Base-by-base conservation (phyloP, 2,797 vertebrate species). In the Melanogrammus aeglefinus region DNA sequence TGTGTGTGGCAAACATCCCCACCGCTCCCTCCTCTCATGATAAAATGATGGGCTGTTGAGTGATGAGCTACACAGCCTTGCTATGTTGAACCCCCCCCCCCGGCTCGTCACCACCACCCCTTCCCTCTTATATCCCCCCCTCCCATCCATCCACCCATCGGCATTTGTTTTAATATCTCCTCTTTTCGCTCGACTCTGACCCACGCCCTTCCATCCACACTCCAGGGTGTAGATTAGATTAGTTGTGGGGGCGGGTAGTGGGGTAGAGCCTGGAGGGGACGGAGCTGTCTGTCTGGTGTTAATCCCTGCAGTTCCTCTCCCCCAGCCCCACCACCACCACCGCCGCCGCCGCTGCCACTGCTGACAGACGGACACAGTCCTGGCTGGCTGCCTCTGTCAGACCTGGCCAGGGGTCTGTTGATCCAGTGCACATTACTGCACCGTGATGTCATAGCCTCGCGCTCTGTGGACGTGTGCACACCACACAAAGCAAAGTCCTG, bases 231-330 rank as follows among this genome's bases (percentile, higher is more conserved):
- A 36, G 35, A 39, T 74, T 36, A 38, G 72, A 38, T 35, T 27
- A 35, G 31, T 71, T 29, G 69, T 29, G 72, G 35, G 31, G 35
- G 72, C 87, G 85, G 81, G 87, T 88, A 88, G 89, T n/a, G 85
- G 79, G 73, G 74, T 75, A 81, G 79, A 81, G 71, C 80, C 84
- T 82, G 72, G 29, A 77, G 47, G 69, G 84, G 77, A 80, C 82
- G 24, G 85, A 74, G 44, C 89, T 82, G 86, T 86, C 88, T 75
- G 84, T 77, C 88, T 85, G 73, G 78, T 90, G 90, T 86, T 93
- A 92, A 93, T 93, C 91, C 47, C 41, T 44, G 41, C 90, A 86
- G 88, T 75, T 75, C 70, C 74, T 83, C 78, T 73, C 81, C 74
- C 83, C 87, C n/a, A 10, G 75, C 90, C 31, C 3, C 31, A 33